Percentiles rank a stretch among this genome's conserved stretches.
phyloP scores from a whole-genome alignment of 2,888 invertebrate species.

The Arrhopalites spinosus region DNA sequence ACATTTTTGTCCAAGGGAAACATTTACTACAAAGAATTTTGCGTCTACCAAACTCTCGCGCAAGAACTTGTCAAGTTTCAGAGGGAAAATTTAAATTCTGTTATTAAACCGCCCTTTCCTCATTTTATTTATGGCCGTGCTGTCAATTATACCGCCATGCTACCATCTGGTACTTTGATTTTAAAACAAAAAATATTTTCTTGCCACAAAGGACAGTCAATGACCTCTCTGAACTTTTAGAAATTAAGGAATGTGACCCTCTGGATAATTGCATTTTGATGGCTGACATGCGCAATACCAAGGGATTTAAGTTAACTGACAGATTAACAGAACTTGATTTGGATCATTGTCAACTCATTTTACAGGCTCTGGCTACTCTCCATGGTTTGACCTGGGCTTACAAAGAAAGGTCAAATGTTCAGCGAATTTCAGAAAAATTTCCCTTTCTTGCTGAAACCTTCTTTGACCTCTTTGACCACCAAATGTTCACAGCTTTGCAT shows the following conservation, averaged over 20 bases:
- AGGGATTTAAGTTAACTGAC: neutral
- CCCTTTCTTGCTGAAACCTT: neutral
- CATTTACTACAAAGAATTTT: conserved; percentile 41
- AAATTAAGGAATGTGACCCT: neutral
- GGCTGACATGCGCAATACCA: conserved; percentile 17
- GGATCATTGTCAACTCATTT: conserved; percentile 10
- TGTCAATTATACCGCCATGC: too few species aligned
- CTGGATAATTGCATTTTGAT: conserved; percentile 32
- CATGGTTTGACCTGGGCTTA: conserved; percentile 28
- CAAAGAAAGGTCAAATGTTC: neutral
- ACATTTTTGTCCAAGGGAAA: conserved; percentile 34
- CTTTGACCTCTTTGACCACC: neutral
- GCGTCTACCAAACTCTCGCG: conserved; percentile 35
- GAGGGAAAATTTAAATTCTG: neutral
- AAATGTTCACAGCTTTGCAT: neutral
- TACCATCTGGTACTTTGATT: too few species aligned
- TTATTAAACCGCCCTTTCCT: neutral
- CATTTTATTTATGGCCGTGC: neutral
- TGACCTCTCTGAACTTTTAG: too few species aligned
- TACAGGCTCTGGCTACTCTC: conserved; percentile 14
- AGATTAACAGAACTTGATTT: conserved; percentile 13
- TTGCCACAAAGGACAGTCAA: too few species aligned
- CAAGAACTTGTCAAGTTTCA: conserved; percentile 37
- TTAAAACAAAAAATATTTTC: too few species aligned
- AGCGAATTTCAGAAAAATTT: neutral